A percentile compares a stretch with the other conserved stretches of the same genome.
These are phyloP conservation scores for Apostichopus parvimensis DNA, from an alignment of 35 echinoderm and acorn worm species.

Conservation along the genomic window DNA sequence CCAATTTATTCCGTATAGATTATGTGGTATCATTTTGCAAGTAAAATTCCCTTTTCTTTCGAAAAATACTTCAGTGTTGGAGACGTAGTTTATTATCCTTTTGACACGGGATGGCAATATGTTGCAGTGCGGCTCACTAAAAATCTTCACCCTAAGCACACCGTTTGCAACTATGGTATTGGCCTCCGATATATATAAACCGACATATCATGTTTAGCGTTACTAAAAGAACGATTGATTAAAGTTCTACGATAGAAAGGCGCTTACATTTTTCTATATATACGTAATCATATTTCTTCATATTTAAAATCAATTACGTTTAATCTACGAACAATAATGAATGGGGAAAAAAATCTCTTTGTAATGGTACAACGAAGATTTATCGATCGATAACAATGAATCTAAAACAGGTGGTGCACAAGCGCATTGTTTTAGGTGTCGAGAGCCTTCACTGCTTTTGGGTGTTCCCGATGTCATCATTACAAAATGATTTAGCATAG, in stretches of 20 bases:
- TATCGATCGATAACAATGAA: neutral
- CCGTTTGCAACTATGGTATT: neutral
- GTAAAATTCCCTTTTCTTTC: neutral
- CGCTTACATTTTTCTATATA: neutral
- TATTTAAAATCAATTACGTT: neutral
- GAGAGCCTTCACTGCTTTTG: neutral
- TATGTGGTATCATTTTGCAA: neutral
- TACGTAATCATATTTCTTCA: neutral
- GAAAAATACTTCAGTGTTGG: neutral
- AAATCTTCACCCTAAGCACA: neutral
- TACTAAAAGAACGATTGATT: neutral
- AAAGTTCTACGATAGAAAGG: neutral
- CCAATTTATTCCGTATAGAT: neutral
- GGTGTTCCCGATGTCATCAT: neutral
- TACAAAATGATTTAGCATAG: neutral
- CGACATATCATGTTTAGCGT: neutral
- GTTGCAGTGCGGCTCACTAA: neutral
- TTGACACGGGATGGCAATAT: neutral
- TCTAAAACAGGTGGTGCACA: neutral
- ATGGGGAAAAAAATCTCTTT: neutral
- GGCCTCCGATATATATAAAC: neutral
- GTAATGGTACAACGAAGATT: neutral
- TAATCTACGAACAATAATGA: neutral
- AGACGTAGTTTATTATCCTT: neutral
- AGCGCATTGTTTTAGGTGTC: neutral